A percentile compares a stretch with the other conserved stretches of the same genome.
phyloP scores from a whole-genome alignment of 2,888 invertebrate genomes.

The Drosophila lacicola region DNA sequence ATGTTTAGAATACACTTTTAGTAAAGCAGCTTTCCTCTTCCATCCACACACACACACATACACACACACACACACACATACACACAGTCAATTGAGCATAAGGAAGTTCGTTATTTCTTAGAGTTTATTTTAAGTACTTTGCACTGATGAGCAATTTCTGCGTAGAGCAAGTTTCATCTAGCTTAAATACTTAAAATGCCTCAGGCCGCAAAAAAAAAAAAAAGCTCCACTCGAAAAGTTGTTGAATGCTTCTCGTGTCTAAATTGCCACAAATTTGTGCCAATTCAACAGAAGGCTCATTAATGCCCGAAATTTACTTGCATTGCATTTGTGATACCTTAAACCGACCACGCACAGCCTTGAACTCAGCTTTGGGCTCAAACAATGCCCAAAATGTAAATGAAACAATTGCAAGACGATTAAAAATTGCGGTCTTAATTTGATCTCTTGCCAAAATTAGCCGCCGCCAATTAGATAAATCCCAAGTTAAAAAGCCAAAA shows the following conservation, averaged over 20 bases:
- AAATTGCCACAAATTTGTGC: constrained; percentile 7
- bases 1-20: no score
- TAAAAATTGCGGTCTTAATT: no score
- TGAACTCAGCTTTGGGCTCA: no score
- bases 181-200: constrained; percentile 19
- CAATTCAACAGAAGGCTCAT: constrained; percentile 9
- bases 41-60: neutral
- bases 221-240: constrained; percentile 4
- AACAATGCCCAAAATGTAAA: no score
- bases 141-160: constrained; percentile 1
- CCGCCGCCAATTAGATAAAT: no score
- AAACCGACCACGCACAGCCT: no score
- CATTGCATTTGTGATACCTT: constrained; percentile 1
- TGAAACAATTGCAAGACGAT: no score
- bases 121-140: constrained; percentile 13
- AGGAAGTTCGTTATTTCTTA: neutral
- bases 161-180: constrained; percentile 17
- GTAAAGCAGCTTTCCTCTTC: constrained; percentile 2
- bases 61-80: neutral
- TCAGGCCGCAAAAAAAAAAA: neutral
- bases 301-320: neutral
- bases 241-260: neutral
- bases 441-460: no score
- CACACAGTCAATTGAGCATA: no score
- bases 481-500: no score